phyloP scores from a whole-genome alignment of 2,797 vertebrate species.

The Carapus acus region DNA sequence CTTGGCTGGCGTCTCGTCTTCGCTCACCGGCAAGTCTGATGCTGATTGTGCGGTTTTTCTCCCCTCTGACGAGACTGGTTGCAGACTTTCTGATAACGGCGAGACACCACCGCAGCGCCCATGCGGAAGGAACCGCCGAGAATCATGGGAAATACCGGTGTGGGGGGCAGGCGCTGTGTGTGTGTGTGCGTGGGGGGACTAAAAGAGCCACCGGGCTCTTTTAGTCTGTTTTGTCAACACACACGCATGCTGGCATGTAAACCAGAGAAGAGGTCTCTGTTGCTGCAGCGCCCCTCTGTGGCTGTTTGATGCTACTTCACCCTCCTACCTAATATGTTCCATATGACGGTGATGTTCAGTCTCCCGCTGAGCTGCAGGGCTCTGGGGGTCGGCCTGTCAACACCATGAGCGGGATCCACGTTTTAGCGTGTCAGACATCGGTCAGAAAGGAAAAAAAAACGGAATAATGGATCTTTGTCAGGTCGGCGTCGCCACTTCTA shows the following conservation, averaged over 20 bases:
- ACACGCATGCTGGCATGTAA: slow-evolving; percentile 16
- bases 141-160: not conserved
- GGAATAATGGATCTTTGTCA: slow-evolving; percentile 29
- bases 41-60: slow-evolving; percentile 58
- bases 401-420: slow-evolving; percentile 26
- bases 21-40: slow-evolving; percentile 41
- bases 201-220: slow-evolving; percentile 34
- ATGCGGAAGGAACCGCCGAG: not conserved
- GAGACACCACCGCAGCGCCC: slow-evolving; percentile 19
- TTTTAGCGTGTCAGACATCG: slow-evolving; percentile 27
- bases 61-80: slow-evolving; percentile 46
- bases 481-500: slow-evolving; percentile 18
- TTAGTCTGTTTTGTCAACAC: slow-evolving; percentile 45
- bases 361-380: slow-evolving; percentile 32
- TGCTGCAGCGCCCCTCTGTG: slow-evolving; percentile 67
- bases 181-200: no score
- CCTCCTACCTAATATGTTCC: slow-evolving; percentile 52
- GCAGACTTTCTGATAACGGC: slow-evolving; percentile 41
- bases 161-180: no score
- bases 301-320: slow-evolving; percentile 35
- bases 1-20: slow-evolving; percentile 63
- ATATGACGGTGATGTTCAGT: slow-evolving; percentile 53
- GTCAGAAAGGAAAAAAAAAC: slow-evolving; percentile 5
- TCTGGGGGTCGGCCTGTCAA: slow-evolving; percentile 36
- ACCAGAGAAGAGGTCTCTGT: slow-evolving; percentile 14